These are phyloP conservation scores for Smittia aterrima DNA, from an alignment of 2,888 invertebrate species.

Conservation along the genomic window DNA sequence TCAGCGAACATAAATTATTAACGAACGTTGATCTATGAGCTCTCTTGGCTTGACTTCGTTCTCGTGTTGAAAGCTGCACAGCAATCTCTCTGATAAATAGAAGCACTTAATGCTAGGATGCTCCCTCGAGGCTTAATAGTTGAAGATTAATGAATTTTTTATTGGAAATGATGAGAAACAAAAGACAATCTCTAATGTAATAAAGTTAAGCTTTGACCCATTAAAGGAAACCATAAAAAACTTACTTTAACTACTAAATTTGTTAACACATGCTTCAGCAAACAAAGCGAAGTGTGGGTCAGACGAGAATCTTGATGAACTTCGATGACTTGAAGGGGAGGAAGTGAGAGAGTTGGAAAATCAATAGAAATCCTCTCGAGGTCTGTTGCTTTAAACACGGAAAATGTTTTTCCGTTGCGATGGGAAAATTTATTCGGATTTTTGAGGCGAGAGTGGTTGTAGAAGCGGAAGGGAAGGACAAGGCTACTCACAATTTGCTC, in stretches of 20 bases:
- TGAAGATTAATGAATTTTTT: neutral
- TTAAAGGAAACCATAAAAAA: neutral
- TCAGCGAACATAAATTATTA: no score
- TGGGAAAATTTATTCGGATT: no score
- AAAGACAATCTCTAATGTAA: neutral
- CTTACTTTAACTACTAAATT: neutral
- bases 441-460: no score
- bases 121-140: no score
- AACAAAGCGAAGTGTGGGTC: constrained; percentile 4
- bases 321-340: no score
- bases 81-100: no score
- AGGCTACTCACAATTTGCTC: no score
- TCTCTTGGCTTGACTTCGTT: no score
- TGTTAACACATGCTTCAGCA: neutral
- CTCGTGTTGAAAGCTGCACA: no score
- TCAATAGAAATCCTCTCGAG: neutral
- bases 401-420: neutral
- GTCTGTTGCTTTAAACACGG: neutral
- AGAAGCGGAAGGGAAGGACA: no score
- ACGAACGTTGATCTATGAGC: no score
- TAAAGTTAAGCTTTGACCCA: neutral
- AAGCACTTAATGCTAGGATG: no score
- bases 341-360: neutral
- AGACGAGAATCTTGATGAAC: neutral
- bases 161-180: neutral